Base-by-base conservation (phyloP, 2,888 invertebrate genomes). In the Campaea margaritaria region DNA sequence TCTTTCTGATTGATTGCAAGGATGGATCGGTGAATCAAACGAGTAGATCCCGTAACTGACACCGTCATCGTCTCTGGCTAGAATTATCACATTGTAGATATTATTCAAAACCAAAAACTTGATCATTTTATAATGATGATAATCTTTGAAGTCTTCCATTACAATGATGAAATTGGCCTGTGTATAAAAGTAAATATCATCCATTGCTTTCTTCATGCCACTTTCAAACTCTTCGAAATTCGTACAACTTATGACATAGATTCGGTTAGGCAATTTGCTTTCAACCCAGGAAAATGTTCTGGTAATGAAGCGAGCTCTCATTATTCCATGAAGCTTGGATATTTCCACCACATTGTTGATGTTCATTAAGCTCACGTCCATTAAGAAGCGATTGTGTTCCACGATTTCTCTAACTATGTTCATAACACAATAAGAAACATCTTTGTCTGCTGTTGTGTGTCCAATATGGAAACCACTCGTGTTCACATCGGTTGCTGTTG, bases 111-210 rank as follows among this genome's bases (percentile, higher is more conserved):
- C 53, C 14, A 83, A 67, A 31, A 74, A 50, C 11, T 63, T 38
- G 2, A 68, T 65, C 13, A 83, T 28, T 1, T 67, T 42, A 8
- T 50, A 5, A 53, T 76, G 45, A 16, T 64, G 43, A 13, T 38
- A 2, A 46, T 64, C 11, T 10, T 62, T 44, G 16, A 75, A 14
- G 41, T 66, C 45, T 31, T 76, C 51, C 5, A 81, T 28, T 0
- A 75, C 52, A 16, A 83, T 73, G 34, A 84, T 69, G 44, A 82
- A 81, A 42, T 64, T 72, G n/a, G 73, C 75, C 38, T 39, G 47
- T 14, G 79, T 77, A 56, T 76, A 78, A 77, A 81, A 84, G 41
- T 70, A 74, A 12, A 12, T 36, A 43, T 79, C 78, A 5, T 62
- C 51, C 57, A 58, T 68, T 3, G 70, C 50, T 31, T 58, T 34